Percentiles rank a stretch among this genome's conserved stretches.
These are phyloP conservation scores for Stegastes partitus DNA, from an alignment of 2,113 vertebrate species.

Conservation along the genomic window DNA sequence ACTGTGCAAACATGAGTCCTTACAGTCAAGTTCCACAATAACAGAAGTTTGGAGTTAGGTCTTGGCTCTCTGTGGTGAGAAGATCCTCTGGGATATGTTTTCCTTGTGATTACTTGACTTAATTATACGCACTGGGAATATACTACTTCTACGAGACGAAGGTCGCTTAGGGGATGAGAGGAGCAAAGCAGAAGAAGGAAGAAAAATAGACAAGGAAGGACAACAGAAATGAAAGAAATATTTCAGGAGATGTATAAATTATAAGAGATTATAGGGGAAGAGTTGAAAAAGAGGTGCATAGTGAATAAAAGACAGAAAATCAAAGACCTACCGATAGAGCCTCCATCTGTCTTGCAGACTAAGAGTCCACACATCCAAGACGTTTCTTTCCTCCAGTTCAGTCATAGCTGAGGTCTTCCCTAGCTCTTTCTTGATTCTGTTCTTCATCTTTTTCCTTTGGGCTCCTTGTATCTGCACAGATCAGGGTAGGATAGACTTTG, in stretches of 20 bases:
- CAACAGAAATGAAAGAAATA: background rate
- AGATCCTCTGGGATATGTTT: constrained; percentile 61
- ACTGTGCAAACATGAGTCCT: constrained; percentile 19
- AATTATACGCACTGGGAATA: constrained; percentile 68
- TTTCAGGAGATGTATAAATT: background rate
- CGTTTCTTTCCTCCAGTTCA: constrained; percentile 77
- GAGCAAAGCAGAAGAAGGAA: background rate
- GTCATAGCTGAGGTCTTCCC: constrained; percentile 86
- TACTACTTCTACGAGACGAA: constrained; percentile 7
- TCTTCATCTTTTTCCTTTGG: constrained; percentile 89
- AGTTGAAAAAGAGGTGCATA: background rate
- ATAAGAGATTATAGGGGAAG: background rate
- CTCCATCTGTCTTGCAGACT: constrained; percentile 87
- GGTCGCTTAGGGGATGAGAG: constrained; percentile 22
- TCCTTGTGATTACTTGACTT: constrained; percentile 56
- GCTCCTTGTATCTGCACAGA: constrained; percentile 79
- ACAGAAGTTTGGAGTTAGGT: constrained; percentile 3
- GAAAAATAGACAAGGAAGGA: background rate
- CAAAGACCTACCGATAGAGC: constrained; percentile 90
- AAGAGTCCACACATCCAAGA: constrained; percentile 89
- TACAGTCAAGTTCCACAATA: constrained; percentile 16
- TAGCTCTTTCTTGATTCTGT: constrained; percentile 84
- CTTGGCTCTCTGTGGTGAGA: constrained; percentile 44
- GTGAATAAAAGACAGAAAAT: background rate
- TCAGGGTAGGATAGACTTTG: background rate